Evolutionary conservation across 2,888 invertebrate genomes (phyloP).

Genomic region (Ganaspis brasiliensis): DNA sequence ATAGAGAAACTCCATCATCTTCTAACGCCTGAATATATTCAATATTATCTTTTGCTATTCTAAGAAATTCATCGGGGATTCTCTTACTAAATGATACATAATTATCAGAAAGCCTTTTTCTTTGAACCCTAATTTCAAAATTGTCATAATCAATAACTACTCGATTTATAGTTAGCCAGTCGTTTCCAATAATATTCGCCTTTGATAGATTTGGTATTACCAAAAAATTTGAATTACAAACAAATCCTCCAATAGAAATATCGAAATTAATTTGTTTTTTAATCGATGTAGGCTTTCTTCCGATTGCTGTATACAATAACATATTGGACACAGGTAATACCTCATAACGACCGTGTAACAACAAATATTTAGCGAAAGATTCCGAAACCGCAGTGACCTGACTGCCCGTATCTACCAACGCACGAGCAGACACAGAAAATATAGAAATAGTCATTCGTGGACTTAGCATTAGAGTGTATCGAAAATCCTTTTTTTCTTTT

Average conservation of each 20-base stretch:
- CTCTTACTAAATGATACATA: no score
- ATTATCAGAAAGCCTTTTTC: no score
- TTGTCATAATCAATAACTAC: no score
- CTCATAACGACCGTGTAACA: not conserved
- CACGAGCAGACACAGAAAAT: not conserved
- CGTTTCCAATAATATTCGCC: no score
- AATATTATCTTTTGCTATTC: no score
- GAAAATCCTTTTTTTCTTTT: not conserved
- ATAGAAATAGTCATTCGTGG: not conserved
- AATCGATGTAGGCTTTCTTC: not conserved
- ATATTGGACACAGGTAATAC: slow-evolving; percentile 10
- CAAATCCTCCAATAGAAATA: not conserved
- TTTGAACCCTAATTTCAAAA: no score
- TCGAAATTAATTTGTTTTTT: not conserved
- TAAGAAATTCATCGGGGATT: no score
- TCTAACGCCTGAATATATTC: no score
- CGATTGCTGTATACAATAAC: not conserved
- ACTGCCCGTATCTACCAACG: not conserved
- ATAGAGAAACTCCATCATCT: no score
- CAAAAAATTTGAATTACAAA: not conserved
- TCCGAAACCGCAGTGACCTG: not conserved
- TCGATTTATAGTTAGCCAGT: no score
- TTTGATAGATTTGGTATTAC: no score
- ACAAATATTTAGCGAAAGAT: not conserved
- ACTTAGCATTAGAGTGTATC: not conserved